phyloP scores from a whole-genome alignment of 2,797 vertebrate genomes.

The Babyrousa celebensis region DNA sequence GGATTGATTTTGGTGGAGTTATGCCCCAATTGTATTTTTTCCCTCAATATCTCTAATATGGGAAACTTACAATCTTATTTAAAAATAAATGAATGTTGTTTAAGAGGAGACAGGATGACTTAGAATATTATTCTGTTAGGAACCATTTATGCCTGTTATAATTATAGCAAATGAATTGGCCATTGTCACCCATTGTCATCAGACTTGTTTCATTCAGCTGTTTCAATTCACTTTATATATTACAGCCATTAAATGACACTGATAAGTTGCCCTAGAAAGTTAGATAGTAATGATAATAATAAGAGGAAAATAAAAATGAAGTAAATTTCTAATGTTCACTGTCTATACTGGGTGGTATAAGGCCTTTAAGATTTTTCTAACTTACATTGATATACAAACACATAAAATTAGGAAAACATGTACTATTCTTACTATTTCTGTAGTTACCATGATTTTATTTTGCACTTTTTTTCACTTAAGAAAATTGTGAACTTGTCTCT shows the following conservation, averaged over 20 bases:
- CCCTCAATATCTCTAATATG: background rate
- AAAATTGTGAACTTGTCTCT: slow-evolving; percentile 12
- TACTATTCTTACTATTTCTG: background rate
- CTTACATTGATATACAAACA: background rate
- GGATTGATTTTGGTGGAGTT: slow-evolving; percentile 4
- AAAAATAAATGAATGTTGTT: slow-evolving; percentile 41
- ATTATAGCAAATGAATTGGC: slow-evolving; percentile 20
- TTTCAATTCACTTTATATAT: background rate
- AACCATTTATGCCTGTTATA: background rate
- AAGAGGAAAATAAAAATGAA: slow-evolving; percentile 28
- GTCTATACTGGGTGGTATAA: background rate
- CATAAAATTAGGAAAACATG: background rate
- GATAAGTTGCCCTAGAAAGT: background rate
- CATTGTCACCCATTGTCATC: background rate
- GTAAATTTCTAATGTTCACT: background rate
- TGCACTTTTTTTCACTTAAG: background rate
- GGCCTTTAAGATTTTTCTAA: background rate
- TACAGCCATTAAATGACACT: background rate
- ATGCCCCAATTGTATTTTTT: background rate
- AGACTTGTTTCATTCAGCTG: background rate
- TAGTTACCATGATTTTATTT: background rate
- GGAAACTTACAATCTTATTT: background rate
- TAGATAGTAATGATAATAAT: background rate
- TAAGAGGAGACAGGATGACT: slow-evolving; percentile 17
- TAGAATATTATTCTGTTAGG: background rate